These are phyloP conservation scores for Anolis sagrei DNA, from an alignment of 2,113 vertebrate genomes.

Conservation along the genomic window DNA sequence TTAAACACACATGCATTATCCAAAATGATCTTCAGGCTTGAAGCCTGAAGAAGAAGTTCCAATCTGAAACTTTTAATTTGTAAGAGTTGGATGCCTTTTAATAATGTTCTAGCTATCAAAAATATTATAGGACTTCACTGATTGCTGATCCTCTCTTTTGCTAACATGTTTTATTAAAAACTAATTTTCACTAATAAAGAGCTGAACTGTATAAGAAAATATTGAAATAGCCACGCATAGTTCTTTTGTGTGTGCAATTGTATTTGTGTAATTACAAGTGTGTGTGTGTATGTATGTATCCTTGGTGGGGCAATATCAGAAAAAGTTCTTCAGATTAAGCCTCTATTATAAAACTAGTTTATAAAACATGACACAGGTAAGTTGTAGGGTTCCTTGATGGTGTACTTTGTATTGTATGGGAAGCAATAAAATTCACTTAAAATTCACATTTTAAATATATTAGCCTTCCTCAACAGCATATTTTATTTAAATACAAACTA, in stretches of 20 bases:
- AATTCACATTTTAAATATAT: background rate
- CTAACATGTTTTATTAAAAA: background rate
- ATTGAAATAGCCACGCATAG: background rate
- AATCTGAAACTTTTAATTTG: background rate
- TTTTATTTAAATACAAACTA: background rate
- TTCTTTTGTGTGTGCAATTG: background rate
- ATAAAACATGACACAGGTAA: background rate
- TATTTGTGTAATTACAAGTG: background rate
- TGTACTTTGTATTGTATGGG: fast-evolving
- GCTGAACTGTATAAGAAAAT: background rate
- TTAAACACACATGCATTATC: too few species aligned
- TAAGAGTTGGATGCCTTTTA: background rate
- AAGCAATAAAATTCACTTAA: background rate
- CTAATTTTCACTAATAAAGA: background rate
- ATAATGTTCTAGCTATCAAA: background rate
- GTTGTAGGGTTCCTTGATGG: background rate
- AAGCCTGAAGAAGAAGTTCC: background rate
- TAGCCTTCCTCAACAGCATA: background rate
- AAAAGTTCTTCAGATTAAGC: background rate
- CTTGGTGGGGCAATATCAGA: background rate
- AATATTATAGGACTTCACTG: background rate
- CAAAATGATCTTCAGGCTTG: background rate
- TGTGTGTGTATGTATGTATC: background rate
- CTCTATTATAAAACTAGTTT: background rate
- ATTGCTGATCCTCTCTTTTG: background rate